These are phyloP conservation scores for Pseudomugil gertrudae DNA, from an alignment of 2,797 vertebrate genomes.

Conservation along the genomic window DNA sequence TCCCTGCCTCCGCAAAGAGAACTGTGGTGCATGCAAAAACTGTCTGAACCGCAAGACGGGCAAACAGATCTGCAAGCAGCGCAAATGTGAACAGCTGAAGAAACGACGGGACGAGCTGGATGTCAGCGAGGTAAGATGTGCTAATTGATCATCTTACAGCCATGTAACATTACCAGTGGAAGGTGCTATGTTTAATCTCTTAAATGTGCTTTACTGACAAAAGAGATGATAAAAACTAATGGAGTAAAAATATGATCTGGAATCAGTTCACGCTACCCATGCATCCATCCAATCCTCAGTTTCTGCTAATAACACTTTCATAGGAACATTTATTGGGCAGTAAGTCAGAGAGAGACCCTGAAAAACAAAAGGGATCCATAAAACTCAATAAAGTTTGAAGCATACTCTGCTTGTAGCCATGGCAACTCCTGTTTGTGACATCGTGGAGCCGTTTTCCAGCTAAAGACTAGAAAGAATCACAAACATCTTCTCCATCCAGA, in stretches of 20 bases:
- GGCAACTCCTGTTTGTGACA: too few relatives aligned
- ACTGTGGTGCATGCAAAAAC: slow-evolving; percentile 87
- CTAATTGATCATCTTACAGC: neutral
- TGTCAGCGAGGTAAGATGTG: slow-evolving; percentile 25
- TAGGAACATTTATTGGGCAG: neutral
- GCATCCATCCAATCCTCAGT: neutral
- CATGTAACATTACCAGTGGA: neutral
- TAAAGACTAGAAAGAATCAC: neutral
- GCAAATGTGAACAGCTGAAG: slow-evolving; percentile 89
- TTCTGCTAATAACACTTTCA: neutral
- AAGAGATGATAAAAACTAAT: too few relatives aligned
- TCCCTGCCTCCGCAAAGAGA: slow-evolving; percentile 85
- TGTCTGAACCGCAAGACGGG: slow-evolving; percentile 88
- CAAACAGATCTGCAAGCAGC: slow-evolving; percentile 92
- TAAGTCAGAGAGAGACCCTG: neutral
- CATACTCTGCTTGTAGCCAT: neutral
- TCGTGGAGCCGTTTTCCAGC: neutral
- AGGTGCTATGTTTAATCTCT: too few relatives aligned
- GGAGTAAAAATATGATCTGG: neutral
- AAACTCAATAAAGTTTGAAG: neutral
- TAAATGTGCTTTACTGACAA: neutral
- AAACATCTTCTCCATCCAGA: slow-evolving; percentile 8
- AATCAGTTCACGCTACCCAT: neutral
- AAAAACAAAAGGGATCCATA: neutral
- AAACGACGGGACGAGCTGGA: slow-evolving; percentile 76